Conservation (phyloP, 1,140 invertebrate genomes). For the Brachionus rubens region DNA sequence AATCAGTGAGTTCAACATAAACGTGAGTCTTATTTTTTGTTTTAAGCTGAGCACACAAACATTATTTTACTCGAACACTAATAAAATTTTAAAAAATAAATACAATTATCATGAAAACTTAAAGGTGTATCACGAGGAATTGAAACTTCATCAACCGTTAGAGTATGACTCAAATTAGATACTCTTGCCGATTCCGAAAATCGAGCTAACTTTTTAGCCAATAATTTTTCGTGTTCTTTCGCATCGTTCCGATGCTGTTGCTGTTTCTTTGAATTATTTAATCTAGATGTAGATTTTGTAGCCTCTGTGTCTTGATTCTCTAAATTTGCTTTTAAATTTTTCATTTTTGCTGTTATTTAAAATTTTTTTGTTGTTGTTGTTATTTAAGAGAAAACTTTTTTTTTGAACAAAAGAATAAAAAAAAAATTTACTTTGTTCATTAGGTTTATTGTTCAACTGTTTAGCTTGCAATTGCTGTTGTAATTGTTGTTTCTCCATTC, state of each 20-base stretch:
- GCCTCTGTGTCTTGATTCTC: neutral
- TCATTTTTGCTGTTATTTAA: neutral
- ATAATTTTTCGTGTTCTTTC: too few species aligned
- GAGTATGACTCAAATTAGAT: neutral
- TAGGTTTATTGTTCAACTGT: neutral
- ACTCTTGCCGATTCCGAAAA: neutral
- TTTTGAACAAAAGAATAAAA: neutral
- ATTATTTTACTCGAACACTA: too few species aligned
- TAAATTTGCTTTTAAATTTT: slow-evolving; percentile 4
- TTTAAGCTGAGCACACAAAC: neutral
- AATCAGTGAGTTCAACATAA: too few species aligned
- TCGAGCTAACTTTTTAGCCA: too few species aligned
- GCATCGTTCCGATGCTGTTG: too few species aligned
- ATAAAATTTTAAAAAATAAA: too few species aligned
- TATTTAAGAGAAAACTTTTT: neutral
- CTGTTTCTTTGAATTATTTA: slow-evolving; percentile 2
- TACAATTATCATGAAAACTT: slow-evolving; percentile 4
- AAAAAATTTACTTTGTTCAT: slow-evolving; percentile 32
- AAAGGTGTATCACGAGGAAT: slow-evolving; percentile 5
- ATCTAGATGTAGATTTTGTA: neutral
- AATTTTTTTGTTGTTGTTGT: neutral
- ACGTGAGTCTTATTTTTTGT: too few species aligned
- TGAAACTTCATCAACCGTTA: neutral
- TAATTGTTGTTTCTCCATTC: slow-evolving; percentile 26
- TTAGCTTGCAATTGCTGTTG: slow-evolving; percentile 30